A percentile compares a stretch with the other conserved stretches of the same genome.
phyloP scores from a whole-genome alignment of 2,888 invertebrate species.

The Spicauda simplicius region DNA sequence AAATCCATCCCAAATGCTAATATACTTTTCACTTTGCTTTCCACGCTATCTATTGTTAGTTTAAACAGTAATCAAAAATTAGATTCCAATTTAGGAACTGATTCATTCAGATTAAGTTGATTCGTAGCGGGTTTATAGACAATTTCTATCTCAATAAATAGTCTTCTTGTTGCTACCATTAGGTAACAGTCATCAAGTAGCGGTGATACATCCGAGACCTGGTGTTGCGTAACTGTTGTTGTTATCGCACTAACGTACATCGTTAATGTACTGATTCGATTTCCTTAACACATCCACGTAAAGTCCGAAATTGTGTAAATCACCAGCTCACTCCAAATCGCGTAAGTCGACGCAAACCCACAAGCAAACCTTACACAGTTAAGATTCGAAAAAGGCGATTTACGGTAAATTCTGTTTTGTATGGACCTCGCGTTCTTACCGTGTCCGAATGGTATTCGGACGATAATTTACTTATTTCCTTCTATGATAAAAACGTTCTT shows the following conservation, averaged over 20 bases:
- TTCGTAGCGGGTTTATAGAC: slow-evolving; percentile 13
- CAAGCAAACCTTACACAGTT: slow-evolving; percentile 44
- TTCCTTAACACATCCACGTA: slow-evolving; percentile 24
- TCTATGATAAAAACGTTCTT: neutral
- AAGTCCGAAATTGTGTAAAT: slow-evolving; percentile 24
- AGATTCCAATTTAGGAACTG: slow-evolving; percentile 16
- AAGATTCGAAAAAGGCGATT: slow-evolving; percentile 56
- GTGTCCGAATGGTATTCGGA: slow-evolving; percentile 21
- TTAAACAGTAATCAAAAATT: slow-evolving; percentile 16
- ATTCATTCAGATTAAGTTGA: slow-evolving; percentile 22
- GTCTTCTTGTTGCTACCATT: slow-evolving; percentile 45
- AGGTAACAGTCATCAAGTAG: slow-evolving; percentile 54
- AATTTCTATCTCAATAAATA: slow-evolving; percentile 26
- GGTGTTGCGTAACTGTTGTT: slow-evolving; percentile 51
- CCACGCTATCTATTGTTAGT: slow-evolving; percentile 19
- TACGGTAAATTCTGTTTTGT: slow-evolving; percentile 59
- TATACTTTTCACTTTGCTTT: slow-evolving; percentile 23
- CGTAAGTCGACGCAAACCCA: slow-evolving; percentile 44
- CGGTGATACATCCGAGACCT: slow-evolving; percentile 45
- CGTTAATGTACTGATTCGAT: slow-evolving; percentile 5
- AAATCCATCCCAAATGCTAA: neutral
- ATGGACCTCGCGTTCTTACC: slow-evolving; percentile 48
- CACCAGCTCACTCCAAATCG: slow-evolving; percentile 37
- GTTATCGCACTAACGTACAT: slow-evolving; percentile 36
- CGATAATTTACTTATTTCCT: slow-evolving; percentile 1